phyloP scores from a whole-genome alignment of 1,140 invertebrate genomes.

The Anoplophora glabripennis region DNA sequence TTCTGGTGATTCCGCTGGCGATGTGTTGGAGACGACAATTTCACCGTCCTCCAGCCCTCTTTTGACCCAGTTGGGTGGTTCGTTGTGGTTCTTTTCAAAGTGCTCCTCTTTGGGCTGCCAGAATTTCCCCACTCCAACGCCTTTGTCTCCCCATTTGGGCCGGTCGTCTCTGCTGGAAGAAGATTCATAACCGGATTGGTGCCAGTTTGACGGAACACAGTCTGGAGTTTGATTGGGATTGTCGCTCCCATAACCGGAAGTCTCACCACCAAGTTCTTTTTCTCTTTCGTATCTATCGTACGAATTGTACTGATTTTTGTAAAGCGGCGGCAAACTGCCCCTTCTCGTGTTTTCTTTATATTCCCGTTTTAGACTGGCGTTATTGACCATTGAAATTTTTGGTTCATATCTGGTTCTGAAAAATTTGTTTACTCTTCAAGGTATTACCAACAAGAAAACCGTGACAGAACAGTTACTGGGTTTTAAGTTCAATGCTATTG shows the following conservation, averaged over 20 bases:
- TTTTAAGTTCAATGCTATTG: no score
- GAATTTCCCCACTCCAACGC: constrained; percentile 60
- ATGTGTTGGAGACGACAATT: constrained; percentile 42
- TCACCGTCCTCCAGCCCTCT: constrained; percentile 54
- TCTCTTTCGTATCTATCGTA: constrained; percentile 27
- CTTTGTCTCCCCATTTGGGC: constrained; percentile 65
- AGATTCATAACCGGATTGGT: constrained; percentile 40
- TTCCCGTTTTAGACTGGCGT: constrained; percentile 7
- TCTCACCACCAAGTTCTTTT: constrained; percentile 60
- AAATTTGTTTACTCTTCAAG: background rate
- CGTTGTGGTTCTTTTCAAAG: constrained; percentile 38
- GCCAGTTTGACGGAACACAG: constrained; percentile 14
- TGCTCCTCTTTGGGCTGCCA: constrained; percentile 60
- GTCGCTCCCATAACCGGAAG: constrained; percentile 71
- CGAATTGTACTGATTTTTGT: constrained; percentile 42
- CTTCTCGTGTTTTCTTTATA: constrained; percentile 12
- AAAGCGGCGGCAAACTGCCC: constrained; percentile 41
- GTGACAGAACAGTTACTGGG: no score
- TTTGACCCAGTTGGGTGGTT: constrained; percentile 62
- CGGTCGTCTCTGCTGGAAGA: constrained; percentile 59
- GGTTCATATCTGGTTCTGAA: constrained; percentile 31
- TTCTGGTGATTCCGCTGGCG: constrained; percentile 46
- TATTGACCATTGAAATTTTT: constrained; percentile 23
- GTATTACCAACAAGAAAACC: no score
- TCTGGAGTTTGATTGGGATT: constrained; percentile 52